Evolutionary conservation across 2,888 invertebrate species (phyloP).

Genomic region (Drosophila sordidula): DNA sequence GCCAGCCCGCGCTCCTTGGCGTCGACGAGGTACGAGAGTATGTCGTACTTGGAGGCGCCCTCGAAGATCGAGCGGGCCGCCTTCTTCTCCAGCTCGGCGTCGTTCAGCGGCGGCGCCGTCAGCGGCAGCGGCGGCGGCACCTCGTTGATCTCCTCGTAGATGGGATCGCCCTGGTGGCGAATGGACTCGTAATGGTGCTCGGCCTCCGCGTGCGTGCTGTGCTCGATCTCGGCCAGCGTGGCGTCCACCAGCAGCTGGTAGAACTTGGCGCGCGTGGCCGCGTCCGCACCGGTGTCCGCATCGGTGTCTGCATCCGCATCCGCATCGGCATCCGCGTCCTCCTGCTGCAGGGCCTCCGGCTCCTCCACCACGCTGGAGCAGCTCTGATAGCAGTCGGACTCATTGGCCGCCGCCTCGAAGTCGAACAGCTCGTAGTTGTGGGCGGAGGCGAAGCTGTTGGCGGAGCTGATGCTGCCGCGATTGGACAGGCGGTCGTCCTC

Average conservation of each 20-base stretch:
- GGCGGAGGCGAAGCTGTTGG: slow-evolving; percentile 88
- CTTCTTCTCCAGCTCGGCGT: slow-evolving; percentile 90
- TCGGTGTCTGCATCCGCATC: slow-evolving; percentile 79
- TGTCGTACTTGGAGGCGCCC: slow-evolving; percentile 94
- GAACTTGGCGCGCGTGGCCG: slow-evolving; percentile 89
- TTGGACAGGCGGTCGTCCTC: slow-evolving; percentile 86
- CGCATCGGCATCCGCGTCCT: slow-evolving; percentile 86
- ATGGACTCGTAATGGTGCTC: slow-evolving; percentile 91
- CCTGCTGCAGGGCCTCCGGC: slow-evolving; percentile 52
- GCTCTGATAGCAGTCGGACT: slow-evolving; percentile 90
- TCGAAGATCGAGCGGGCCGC: slow-evolving; percentile 89
- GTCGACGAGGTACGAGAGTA: slow-evolving; percentile 94
- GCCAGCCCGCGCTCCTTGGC: slow-evolving; percentile 91
- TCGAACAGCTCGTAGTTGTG: slow-evolving; percentile 90
- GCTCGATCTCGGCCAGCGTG: slow-evolving; percentile 89
- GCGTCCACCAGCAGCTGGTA: slow-evolving; percentile 91
- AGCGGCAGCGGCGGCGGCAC: slow-evolving; percentile 92
- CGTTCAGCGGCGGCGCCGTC: slow-evolving; percentile 91
- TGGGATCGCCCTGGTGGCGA: slow-evolving; percentile 88
- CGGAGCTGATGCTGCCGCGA: slow-evolving; percentile 86
- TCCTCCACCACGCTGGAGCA: slow-evolving; percentile 87
- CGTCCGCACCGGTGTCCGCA: slow-evolving; percentile 85
- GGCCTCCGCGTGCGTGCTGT: slow-evolving; percentile 87
- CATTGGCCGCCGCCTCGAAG: slow-evolving; percentile 86
- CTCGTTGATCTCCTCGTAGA: slow-evolving; percentile 91